A percentile compares a stretch with the other conserved stretches of the same genome.
Conservation (phyloP, 1,140 invertebrate genomes). For the Megalonaias nervosa region DNA sequence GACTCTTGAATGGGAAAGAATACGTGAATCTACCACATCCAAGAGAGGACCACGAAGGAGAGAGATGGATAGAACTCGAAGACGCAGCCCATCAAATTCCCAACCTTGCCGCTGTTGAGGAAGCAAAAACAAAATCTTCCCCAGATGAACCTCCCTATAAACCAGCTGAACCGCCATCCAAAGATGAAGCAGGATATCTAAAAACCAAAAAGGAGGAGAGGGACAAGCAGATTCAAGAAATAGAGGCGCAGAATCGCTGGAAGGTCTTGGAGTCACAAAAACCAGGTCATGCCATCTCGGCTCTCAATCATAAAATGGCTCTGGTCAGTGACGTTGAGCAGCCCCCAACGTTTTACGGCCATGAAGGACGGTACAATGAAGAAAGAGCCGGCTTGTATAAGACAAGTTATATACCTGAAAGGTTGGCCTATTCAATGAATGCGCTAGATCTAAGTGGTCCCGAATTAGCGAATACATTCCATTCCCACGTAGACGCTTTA, state of each 20-base stretch:
- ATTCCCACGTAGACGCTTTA: conserved; percentile 58
- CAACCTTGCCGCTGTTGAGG: conserved; percentile 39
- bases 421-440: conserved; percentile 58
- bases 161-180: conserved; percentile 28
- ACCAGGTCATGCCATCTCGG: conserved; percentile 57
- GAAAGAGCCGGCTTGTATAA: conserved; percentile 67
- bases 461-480: conserved; percentile 59
- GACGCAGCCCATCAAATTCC: conserved; percentile 40
- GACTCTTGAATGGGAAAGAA: conserved; percentile 58
- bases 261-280: conserved; percentile 57
- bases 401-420: conserved; percentile 65
- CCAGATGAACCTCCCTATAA: conserved; percentile 39
- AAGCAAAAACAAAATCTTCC: conserved; percentile 8
- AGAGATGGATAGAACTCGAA: conserved; percentile 56
- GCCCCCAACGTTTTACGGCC: conserved; percentile 62
- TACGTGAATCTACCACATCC: conserved; percentile 60
- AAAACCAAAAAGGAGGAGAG: conserved; percentile 34
- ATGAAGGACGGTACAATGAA: conserved; percentile 66
- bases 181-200: conserved; percentile 45
- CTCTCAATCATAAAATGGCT: conserved; percentile 57
- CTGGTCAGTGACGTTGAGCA: conserved; percentile 49
- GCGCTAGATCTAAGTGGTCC: conserved; percentile 41
- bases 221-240: conserved; percentile 58
- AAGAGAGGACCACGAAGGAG: conserved; percentile 24
- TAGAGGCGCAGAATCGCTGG: conserved; percentile 67